Evolutionary conservation across 1,140 invertebrate species (phyloP).

Genomic region (Charaxes varanes): DNA sequence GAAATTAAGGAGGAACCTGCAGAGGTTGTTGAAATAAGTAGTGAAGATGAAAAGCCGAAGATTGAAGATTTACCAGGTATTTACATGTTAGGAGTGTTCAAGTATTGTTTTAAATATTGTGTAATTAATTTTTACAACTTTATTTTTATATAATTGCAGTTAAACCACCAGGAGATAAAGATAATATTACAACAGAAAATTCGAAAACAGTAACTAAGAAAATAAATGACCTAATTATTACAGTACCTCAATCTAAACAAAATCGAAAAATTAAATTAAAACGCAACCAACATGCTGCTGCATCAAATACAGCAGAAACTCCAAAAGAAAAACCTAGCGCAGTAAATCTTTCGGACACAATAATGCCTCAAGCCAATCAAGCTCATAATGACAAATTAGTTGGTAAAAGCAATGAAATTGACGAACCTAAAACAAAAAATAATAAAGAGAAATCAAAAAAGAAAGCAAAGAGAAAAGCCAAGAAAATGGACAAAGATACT

Average conservation of each 20-base stretch:
- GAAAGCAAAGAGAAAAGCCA: conserved; percentile 39
- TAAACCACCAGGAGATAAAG: conserved; percentile 9
- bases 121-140: not conserved
- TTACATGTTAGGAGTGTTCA: not conserved
- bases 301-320: conserved; percentile 11
- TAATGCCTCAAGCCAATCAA: no score
- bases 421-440: conserved; percentile 20
- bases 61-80: conserved; percentile 29
- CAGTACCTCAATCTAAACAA: conserved; percentile 39
- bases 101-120: not conserved
- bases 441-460: conserved; percentile 40
- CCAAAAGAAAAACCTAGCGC: not conserved
- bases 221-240: conserved; percentile 50
- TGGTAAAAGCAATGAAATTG: no score
- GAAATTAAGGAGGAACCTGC: conserved; percentile 70
- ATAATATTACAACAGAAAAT: conserved; percentile 8
- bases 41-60: conserved; percentile 57
- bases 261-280: conserved; percentile 65
- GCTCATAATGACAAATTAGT: no score
- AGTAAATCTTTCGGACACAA: not conserved
- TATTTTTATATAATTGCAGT: conserved; percentile 3
- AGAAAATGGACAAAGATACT: conserved; percentile 37
- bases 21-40: conserved; percentile 63
- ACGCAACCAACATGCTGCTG: conserved; percentile 34
- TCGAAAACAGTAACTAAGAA: conserved; percentile 39